Percentiles rank a stretch among this genome's conserved stretches.
These are phyloP conservation scores for Amblyteles armatorius DNA, from an alignment of 2,888 invertebrate genomes.

Conservation along the genomic window DNA sequence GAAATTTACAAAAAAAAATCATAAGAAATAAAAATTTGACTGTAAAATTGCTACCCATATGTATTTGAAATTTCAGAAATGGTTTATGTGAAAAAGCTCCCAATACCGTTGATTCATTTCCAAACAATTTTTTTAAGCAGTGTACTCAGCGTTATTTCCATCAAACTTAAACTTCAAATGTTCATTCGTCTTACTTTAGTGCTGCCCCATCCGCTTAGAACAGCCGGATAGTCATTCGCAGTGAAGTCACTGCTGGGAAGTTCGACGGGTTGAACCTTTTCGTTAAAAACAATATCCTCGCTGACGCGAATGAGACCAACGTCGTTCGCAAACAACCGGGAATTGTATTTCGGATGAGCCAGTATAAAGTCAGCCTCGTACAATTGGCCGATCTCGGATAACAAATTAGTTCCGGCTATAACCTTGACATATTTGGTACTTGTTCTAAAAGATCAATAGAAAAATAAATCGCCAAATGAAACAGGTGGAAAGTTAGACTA, in stretches of 20 bases:
- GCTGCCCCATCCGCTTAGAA: conserved; percentile 78
- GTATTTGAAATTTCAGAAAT: too few species aligned
- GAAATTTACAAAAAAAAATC: neutral
- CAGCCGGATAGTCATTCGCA: conserved; percentile 64
- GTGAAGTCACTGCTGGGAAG: conserved; percentile 67
- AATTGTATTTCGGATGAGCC: conserved; percentile 67
- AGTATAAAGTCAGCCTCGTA: conserved; percentile 66
- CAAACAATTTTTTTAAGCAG: neutral
- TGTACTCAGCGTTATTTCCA: neutral
- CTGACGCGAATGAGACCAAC: conserved; percentile 76
- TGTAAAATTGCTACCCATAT: too few species aligned
- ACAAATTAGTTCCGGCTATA: conserved; percentile 68
- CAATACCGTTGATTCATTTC: too few species aligned
- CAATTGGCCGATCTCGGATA: conserved; percentile 63
- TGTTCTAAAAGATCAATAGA: conserved; percentile 51
- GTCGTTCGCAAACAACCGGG: conserved; percentile 69
- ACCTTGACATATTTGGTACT: conserved; percentile 52
- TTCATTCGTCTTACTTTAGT: conserved; percentile 61
- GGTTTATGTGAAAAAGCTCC: too few species aligned
- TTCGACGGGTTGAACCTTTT: conserved; percentile 72
- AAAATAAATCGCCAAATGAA: neutral
- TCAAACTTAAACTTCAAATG: neutral
- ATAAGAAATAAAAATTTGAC: neutral
- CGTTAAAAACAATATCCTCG: conserved; percentile 69
- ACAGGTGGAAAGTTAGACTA: too few species aligned